Evolutionary conservation across 2,888 invertebrate species (phyloP).

Genomic region (Acrobasis suavella): DNA sequence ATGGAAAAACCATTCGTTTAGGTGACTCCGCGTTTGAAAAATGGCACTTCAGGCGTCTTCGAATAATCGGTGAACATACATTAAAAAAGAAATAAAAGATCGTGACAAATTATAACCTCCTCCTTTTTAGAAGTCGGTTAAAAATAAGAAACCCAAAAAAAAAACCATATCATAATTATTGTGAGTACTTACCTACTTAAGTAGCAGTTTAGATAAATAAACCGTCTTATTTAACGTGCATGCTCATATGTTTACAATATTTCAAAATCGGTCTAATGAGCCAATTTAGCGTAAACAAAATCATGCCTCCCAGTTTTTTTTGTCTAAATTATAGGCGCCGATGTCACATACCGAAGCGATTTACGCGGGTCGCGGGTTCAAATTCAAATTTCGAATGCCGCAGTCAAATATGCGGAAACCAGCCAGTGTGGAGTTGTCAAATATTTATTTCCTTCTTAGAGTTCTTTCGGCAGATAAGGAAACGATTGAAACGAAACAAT

Average conservation of each 20-base stretch:
- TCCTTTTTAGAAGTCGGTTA: no score
- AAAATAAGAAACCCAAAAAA: no score
- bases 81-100: no score
- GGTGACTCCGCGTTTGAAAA: no score
- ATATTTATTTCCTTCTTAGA: constrained; percentile 33
- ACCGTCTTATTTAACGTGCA: neutral
- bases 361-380: constrained; percentile 32
- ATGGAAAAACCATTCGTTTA: no score
- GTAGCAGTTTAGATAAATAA: no score
- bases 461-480: constrained; percentile 19
- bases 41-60: no score
- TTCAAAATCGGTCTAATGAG: constrained; percentile 8
- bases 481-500: neutral
- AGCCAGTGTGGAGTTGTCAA: constrained; percentile 40
- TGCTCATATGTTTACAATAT: constrained; percentile 15
- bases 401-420: constrained; percentile 69
- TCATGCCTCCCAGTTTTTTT: constrained; percentile 1
- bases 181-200: no score
- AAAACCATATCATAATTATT: no score
- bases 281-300: constrained; percentile 17
- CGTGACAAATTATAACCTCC: no score
- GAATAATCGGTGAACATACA: no score
- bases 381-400: constrained; percentile 40
- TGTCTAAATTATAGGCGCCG: constrained; percentile 22
- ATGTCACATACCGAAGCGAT: constrained; percentile 23